Base-by-base conservation (phyloP, 2,888 invertebrate genomes). In the Luffia ferchaultella region DNA sequence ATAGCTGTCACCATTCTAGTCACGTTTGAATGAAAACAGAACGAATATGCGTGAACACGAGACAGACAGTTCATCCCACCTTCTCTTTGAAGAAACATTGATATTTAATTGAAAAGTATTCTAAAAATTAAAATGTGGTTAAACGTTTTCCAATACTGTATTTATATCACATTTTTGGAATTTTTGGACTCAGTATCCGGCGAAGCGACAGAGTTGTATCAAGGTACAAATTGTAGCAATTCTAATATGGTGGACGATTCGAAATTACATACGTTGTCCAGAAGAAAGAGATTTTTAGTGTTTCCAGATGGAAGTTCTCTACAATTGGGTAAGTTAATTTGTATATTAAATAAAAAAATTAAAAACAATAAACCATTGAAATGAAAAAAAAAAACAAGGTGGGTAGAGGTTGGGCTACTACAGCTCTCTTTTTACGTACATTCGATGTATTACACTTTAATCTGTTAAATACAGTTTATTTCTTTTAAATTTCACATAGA, bases 251-350 rank as follows among this genome's bases (percentile, higher is more conserved):
- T 3, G 5, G 30, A 30, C 12, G 30, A 30, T 12, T 3, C 30
- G 12, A 3, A 30, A 7, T 12, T 3, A 7, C 49, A 43, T 20
- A 20, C 68, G 47, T 63, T 87, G 61, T 86, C 87, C 30, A 76
- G 88, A 58, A 75, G 77, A 60, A 87, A 86, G 68, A 83, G 88
- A 64, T 87, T 85, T 67, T 62, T 88, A 63, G 74, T 85, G 61
- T 88, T 87, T 69, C 87, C 88, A 48, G 85, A 86, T 56, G 88
- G 87, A 52, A 86, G 87, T 63, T 88, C 88, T 52, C 62, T 88
- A 53, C 88, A 88, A 76, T 82, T 88, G 62, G 85, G 87, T 86
- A 63, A 61, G 77, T 71, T 59, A 50, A 41, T n/a, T 42, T 42
- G 9, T 46, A n/a, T n/a, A n/a, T n/a, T n/a, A n/a, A n/a, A n/a